phyloP scores from a whole-genome alignment of 2,113 vertebrate genomes.

The Myanophis thanlyinensis region DNA sequence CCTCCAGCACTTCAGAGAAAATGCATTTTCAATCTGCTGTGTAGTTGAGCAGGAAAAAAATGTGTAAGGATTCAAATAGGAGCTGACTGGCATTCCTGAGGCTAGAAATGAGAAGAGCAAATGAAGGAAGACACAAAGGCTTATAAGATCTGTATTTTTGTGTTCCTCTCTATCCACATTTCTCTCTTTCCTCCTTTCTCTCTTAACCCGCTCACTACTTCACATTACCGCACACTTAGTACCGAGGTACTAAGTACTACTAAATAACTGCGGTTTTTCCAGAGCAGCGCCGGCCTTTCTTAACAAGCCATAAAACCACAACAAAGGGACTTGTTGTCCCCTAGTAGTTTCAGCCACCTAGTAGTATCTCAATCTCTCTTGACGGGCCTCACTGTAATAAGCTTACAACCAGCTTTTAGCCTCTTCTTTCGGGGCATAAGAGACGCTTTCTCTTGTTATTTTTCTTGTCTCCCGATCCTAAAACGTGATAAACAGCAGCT shows the following conservation, averaged over 20 bases:
- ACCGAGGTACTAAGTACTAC: too few relatives aligned
- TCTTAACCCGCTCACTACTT: not conserved
- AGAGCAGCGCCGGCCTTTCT: too few relatives aligned
- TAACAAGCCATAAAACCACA: not conserved
- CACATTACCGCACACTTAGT: too few relatives aligned
- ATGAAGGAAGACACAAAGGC: not conserved
- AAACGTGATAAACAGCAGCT: not conserved
- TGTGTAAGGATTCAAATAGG: not conserved
- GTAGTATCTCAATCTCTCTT: not conserved
- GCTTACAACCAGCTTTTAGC: not conserved
- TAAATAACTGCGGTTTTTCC: not conserved
- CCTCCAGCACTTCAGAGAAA: not conserved
- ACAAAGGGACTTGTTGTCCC: not conserved
- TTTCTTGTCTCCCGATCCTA: too few relatives aligned
- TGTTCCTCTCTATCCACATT: not conserved
- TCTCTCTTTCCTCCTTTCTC: not conserved
- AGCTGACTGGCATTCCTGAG: not conserved
- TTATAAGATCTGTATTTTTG: not conserved
- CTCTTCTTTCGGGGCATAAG: too few relatives aligned
- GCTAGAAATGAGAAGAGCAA: not conserved
- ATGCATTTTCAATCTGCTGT: not conserved
- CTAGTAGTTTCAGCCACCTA: not conserved
- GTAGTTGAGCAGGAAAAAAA: not conserved
- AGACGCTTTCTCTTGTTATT: not conserved
- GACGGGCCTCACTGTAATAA: not conserved